Conservation (phyloP, 37 sponge, comb jelly and placozoan species). For the Tethya wilhelma region DNA sequence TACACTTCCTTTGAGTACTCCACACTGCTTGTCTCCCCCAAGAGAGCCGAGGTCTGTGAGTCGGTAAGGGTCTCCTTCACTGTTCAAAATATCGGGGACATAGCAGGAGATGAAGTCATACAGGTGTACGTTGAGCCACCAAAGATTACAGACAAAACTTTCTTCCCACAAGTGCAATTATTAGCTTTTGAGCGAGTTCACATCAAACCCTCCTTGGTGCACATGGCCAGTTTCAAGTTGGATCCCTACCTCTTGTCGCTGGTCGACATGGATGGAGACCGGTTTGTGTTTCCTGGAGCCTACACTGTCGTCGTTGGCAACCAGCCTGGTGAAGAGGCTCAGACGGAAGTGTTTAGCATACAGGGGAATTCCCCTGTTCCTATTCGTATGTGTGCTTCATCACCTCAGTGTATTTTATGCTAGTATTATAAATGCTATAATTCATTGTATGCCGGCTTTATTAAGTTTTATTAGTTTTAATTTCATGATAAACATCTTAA, state of each 20-base stretch:
- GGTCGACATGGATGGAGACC: conserved; percentile 45
- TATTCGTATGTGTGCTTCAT: background rate
- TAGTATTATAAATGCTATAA: too few species aligned
- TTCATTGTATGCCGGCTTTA: too few species aligned
- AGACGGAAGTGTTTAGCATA: background rate
- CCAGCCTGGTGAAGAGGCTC: background rate
- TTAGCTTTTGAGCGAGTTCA: conserved; percentile 50
- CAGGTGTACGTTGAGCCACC: conserved; percentile 59
- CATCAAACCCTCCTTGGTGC: background rate
- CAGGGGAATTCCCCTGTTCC: background rate
- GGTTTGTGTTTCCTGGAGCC: conserved; percentile 51
- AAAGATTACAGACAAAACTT: background rate
- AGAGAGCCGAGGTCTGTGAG: conserved; percentile 31
- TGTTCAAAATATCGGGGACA: conserved; percentile 38
- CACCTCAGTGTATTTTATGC: conserved; percentile 7
- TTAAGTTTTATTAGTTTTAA: too few species aligned
- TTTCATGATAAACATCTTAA: too few species aligned
- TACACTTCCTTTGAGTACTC: conserved; percentile 55
- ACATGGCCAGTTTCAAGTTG: conserved; percentile 15
- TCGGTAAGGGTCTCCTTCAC: conserved; percentile 31
- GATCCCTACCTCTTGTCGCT: conserved; percentile 52
- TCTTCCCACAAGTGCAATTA: conserved; percentile 22
- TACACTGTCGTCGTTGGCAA: conserved; percentile 32
- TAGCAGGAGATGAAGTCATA: conserved; percentile 64
- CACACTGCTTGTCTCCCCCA: conserved; percentile 5